Conservation (phyloP, 2,113 vertebrate species). For the Cottus gobio region DNA sequence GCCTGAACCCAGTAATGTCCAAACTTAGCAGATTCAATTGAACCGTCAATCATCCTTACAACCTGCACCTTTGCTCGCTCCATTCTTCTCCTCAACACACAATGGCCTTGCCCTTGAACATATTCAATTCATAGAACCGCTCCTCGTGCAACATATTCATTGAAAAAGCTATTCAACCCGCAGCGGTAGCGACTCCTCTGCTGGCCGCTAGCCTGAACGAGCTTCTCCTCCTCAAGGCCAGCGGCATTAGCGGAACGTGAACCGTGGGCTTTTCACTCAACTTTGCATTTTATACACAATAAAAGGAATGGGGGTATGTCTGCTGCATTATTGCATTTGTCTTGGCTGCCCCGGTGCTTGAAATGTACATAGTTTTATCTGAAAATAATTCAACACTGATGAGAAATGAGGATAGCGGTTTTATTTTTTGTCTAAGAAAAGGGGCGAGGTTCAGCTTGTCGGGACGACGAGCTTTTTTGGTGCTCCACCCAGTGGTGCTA, state of each 20-base stretch:
- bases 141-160: conserved; percentile 38
- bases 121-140: conserved; percentile 51
- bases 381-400: background rate
- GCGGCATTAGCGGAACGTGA: conserved; percentile 50
- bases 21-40: conserved; percentile 47
- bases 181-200: conserved; percentile 24
- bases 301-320: conserved; percentile 3
- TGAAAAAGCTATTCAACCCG: conserved; percentile 63
- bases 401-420: background rate
- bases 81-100: conserved; percentile 24
- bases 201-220: conserved; percentile 30
- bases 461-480: conserved; percentile 45
- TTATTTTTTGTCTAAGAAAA: conserved; percentile 23
- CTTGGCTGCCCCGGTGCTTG: background rate
- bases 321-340: background rate
- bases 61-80: conserved; percentile 51
- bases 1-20: conserved; percentile 30
- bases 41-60: conserved; percentile 33
- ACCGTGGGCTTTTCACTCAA: conserved; percentile 44
- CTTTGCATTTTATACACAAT: conserved; percentile 49
- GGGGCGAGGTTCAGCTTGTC: conserved; percentile 66
- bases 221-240: conserved; percentile 56
- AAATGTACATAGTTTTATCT: conserved; percentile 2
- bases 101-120: conserved; percentile 58
- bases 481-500: conserved; percentile 66